Base-by-base conservation (phyloP, 2,113 vertebrate species). In the Forbesichthys papilliferus region DNA sequence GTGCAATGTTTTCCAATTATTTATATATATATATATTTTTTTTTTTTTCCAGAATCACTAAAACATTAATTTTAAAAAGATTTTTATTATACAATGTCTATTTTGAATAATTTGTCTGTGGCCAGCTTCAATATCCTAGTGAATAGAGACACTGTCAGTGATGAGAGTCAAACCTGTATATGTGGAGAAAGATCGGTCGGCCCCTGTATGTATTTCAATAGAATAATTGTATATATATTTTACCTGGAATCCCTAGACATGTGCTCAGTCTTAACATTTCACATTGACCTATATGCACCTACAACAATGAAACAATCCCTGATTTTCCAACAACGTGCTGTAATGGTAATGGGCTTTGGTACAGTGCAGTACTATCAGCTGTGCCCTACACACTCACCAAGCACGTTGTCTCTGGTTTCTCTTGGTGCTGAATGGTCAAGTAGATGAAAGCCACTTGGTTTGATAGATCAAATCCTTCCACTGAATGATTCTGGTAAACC, bases 381-480 rank as follows among this genome's bases (percentile, higher is more conserved):
- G 78, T 74, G 64, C 16, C 12, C 64, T 74, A 77, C 59, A 61
- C 77, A 67, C 80, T 75, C 78, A 59, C 75, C 62, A 12, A 77
- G 78, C 78, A 71, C 76, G 66, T 54, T 58, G 81, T 87, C 78
- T 89, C 81, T 76, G 80, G 77, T 91, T 88, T 90, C 73, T 78
- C 66, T 81, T 87, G 90, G 88, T 84, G 80, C 77, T 75, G 8
- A 81, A 87, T 18, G 77, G 74, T 81, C 85, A 82, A 84, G 83
- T 85, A 91, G 90, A 92, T 90, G 67, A 84, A 89, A 86, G 73
- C 83, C 83, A 79, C 74, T 88, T 66, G 80, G 81, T 90, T 86
- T 84, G 84, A 88, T 80, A 77, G 66, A 87, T 87, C 77, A 61
- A 61, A 86, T 79, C 69, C 60, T 87, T 83, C 82, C 75, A 66